Conservation (phyloP, 2,888 invertebrate species). For the Tetranychus truncatus region DNA sequence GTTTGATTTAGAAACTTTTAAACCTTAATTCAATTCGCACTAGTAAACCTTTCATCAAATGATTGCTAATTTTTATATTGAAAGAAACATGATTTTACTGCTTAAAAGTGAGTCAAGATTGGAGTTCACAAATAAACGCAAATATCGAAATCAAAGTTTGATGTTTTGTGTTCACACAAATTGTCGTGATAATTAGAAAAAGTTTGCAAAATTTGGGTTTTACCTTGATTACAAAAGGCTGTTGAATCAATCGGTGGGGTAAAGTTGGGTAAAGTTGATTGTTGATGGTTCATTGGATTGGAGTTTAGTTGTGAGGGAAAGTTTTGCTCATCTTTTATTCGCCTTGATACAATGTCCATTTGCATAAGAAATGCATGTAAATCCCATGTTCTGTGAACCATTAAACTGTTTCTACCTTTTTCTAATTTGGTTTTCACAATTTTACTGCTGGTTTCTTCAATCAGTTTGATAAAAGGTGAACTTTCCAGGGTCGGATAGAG, state of each 20-base stretch:
- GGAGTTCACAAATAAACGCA: too few relatives aligned
- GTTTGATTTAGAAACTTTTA: too few relatives aligned
- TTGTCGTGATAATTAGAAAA: neutral
- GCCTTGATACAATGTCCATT: neutral
- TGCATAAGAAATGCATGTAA: neutral
- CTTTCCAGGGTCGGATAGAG: neutral
- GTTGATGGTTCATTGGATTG: neutral
- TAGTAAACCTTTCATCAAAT: too few relatives aligned
- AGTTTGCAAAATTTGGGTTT: neutral
- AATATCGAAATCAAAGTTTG: too few relatives aligned
- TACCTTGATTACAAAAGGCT: neutral
- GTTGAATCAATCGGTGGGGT: neutral
- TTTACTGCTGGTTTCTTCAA: neutral
- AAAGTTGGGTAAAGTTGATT: too few relatives aligned
- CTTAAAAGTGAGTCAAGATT: too few relatives aligned
- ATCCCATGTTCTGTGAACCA: conserved; percentile 6
- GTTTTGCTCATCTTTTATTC: neutral
- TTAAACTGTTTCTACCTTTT: neutral
- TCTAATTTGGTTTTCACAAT: neutral
- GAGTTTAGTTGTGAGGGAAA: neutral
- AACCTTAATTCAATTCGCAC: too few relatives aligned
- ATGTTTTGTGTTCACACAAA: too few relatives aligned
- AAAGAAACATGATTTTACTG: too few relatives aligned
- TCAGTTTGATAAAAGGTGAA: neutral
- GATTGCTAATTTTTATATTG: too few relatives aligned